Conservation (phyloP, 2,888 invertebrate species). For the Choristoneura rosaceana region DNA sequence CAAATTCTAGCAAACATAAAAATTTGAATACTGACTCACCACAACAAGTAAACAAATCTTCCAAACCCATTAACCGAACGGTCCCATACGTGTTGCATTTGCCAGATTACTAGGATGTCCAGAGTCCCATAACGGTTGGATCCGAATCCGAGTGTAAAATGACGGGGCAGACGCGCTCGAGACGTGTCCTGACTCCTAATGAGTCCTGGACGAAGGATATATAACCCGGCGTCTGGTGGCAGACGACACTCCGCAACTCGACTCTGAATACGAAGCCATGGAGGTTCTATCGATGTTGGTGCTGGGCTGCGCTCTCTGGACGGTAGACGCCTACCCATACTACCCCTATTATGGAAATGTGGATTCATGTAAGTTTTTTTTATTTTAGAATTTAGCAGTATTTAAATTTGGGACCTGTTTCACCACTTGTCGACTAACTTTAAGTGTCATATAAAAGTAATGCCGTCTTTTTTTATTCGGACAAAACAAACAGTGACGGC, state of each 20-base stretch:
- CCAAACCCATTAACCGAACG: slow-evolving; percentile 51
- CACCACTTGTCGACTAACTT: too few relatives aligned
- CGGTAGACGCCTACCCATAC: slow-evolving; percentile 68
- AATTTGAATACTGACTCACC: slow-evolving; percentile 9
- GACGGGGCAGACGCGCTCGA: slow-evolving; percentile 59
- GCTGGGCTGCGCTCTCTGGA: slow-evolving; percentile 65
- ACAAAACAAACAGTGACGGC: too few relatives aligned
- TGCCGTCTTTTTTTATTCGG: too few relatives aligned
- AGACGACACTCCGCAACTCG: slow-evolving; percentile 63
- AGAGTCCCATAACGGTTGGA: slow-evolving; percentile 75
- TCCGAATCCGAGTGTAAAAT: slow-evolving; percentile 68
- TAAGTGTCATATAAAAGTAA: too few relatives aligned
- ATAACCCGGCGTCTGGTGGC: slow-evolving; percentile 64
- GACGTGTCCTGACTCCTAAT: slow-evolving; percentile 76
- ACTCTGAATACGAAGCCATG: slow-evolving; percentile 35
- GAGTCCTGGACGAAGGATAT: slow-evolving; percentile 72
- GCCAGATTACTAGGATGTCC: slow-evolving; percentile 60
- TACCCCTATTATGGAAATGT: slow-evolving; percentile 76
- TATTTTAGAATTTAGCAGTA: neutral
- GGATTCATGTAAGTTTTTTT: slow-evolving; percentile 70
- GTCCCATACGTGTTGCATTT: slow-evolving; percentile 61
- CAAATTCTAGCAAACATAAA: neutral
- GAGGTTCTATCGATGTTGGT: slow-evolving; percentile 57
- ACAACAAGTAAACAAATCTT: slow-evolving; percentile 36
- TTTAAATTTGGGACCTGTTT: too few relatives aligned